Evolutionary conservation across 2,888 invertebrate genomes (phyloP), one percentile per base, ranked within the genome.

Genomic region (Lasioglossum marginatum): DNA sequence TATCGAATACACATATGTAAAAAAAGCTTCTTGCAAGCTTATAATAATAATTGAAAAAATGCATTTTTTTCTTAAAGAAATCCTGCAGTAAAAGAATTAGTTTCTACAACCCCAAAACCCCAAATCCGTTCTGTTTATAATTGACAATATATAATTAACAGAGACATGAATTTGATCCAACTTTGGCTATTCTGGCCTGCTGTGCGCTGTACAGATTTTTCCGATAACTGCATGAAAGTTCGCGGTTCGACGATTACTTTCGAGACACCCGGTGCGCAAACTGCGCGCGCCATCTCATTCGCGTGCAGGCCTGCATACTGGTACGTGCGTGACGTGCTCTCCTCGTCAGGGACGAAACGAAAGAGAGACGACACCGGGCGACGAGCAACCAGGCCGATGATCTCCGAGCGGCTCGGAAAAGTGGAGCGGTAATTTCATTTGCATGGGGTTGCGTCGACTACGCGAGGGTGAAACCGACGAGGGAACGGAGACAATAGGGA

Each of bases 391-490:
- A 71, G 88, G 80, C 82, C 88, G 83, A 90, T 86, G 87, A 87
- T 91, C 81, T 73, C 77, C 37, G 52, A 40, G 76, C 70, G 48
- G 81, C 31, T 80, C 48, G 77, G 80, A 91, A 88, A 87, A 91
- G 86, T 82, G 91, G 88, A 84, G 76, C 88, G 88, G 92, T 92
- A 92, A 93, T 92, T 93, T 91, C 91, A 92, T 92, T 92, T 92
- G 90, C 88, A 92, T 79, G 84, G 87, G 71, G 43, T 48, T 79
- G 79, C 57, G 85, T 85, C 80, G 87, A 81, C 87, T 83, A 81
- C 79, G 82, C 79, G 77, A 72, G 57, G 70, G 68, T 66, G 70
- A 70, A 43, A 73, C 73, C 63, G 71, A 34, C 37, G 73, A 73
- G 74, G 68, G 77, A 37, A 75, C 40, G 37, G 73, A 70, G 81